These are phyloP conservation scores for Exephanes ischioxanthus DNA, from an alignment of 2,888 invertebrate genomes.

Conservation along the genomic window DNA sequence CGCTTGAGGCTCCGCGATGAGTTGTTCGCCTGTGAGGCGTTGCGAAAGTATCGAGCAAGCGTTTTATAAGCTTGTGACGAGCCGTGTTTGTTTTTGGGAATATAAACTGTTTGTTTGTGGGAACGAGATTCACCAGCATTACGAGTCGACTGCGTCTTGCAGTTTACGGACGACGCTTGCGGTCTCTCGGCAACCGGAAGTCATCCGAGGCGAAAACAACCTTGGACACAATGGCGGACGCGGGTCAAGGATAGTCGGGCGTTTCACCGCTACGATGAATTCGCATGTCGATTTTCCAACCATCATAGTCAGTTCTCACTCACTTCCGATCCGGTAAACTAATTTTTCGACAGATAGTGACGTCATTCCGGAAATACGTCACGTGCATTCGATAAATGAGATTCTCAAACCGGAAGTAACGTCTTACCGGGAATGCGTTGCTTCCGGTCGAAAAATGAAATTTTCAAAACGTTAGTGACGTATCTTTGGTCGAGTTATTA, in stretches of 20 bases:
- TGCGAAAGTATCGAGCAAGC: not conserved
- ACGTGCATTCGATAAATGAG: no score
- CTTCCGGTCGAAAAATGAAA: no score
- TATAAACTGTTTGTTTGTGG: not conserved
- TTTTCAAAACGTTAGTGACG: no score
- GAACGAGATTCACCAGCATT: conserved; percentile 16
- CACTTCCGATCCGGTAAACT: no score
- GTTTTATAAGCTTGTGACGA: not conserved
- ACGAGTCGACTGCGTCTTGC: not conserved
- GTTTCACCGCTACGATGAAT: not conserved
- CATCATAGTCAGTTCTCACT: not conserved
- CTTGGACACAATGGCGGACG: conserved; percentile 17
- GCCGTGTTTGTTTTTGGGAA: conserved; percentile 2
- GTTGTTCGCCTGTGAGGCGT: not conserved
- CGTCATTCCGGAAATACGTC: no score
- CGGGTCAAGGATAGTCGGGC: conserved; percentile 13
- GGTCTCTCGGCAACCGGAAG: conserved; percentile 19
- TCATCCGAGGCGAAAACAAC: not conserved
- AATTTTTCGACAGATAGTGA: no score
- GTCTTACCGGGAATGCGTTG: no score
- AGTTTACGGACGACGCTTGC: not conserved
- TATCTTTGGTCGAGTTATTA: no score
- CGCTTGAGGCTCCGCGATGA: not conserved
- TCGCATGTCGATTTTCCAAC: not conserved
- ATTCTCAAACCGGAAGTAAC: no score